These are phyloP conservation scores for Epinotia demarniana DNA, from an alignment of 2,888 invertebrate genomes.

Conservation along the genomic window DNA sequence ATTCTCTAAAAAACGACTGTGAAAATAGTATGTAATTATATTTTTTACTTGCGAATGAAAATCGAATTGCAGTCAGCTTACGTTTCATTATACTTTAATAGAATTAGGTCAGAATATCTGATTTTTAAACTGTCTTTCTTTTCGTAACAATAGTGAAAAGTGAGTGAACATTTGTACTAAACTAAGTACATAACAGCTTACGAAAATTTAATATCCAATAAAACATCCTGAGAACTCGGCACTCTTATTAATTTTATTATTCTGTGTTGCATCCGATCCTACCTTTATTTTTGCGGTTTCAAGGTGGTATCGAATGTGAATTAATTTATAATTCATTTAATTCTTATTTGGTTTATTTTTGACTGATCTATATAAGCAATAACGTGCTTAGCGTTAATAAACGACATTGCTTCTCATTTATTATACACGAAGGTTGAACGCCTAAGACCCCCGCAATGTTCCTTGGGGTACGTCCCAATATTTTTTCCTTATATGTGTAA, in stretches of 20 bases:
- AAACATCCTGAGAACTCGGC: not conserved
- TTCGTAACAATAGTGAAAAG: not conserved
- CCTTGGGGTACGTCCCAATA: not conserved
- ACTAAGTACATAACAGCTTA: not conserved
- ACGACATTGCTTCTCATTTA: not conserved
- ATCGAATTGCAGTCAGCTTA: not conserved
- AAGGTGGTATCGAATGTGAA: too few relatives aligned
- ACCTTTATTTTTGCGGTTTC: too few relatives aligned
- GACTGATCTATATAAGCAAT: too few relatives aligned
- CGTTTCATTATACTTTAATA: not conserved
- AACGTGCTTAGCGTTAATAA: not conserved
- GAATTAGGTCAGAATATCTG: too few relatives aligned
- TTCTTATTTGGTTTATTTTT: too few relatives aligned
- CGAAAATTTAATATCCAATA: not conserved
- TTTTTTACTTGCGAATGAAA: not conserved
- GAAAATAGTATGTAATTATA: too few relatives aligned
- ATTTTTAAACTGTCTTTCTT: too few relatives aligned
- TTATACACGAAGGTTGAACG: not conserved
- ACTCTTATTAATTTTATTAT: not conserved
- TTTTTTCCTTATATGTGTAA: too few relatives aligned
- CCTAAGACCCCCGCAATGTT: not conserved
- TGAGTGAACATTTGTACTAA: too few relatives aligned
- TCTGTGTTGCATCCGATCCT: too few relatives aligned
- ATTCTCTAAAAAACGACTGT: too few relatives aligned
- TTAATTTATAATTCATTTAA: too few relatives aligned